A percentile compares a stretch with the other conserved stretches of the same genome.
Evolutionary conservation across 2,888 invertebrate species (phyloP).

Genomic region (Andrena marginata): DNA sequence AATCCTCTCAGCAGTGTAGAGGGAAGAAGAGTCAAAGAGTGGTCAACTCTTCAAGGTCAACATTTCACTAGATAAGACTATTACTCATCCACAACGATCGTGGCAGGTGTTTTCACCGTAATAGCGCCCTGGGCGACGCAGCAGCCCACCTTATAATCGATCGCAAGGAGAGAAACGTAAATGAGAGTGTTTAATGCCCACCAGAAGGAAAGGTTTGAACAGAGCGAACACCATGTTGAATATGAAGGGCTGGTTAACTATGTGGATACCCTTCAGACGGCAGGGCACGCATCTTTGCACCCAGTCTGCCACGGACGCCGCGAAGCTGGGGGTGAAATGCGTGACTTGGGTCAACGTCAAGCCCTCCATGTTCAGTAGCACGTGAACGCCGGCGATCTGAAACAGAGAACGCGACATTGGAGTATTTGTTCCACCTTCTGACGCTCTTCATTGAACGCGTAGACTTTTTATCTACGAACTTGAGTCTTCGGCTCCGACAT

Average conservation of each 20-base stretch:
- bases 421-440: too few species aligned
- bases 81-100: too few species aligned
- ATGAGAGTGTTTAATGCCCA: slow-evolving; percentile 47
- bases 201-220: slow-evolving; percentile 93
- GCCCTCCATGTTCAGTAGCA: slow-evolving; percentile 92
- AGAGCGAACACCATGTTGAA: slow-evolving; percentile 95
- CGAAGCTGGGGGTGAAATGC: slow-evolving; percentile 92
- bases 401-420: background rate
- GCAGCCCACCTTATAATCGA: too few species aligned
- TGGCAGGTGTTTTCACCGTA: too few species aligned
- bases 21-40: too few species aligned
- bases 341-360: slow-evolving; percentile 90
- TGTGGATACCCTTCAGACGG: slow-evolving; percentile 93
- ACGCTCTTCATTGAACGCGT: too few species aligned
- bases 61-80: too few species aligned
- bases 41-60: too few species aligned
- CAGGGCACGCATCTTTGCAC: slow-evolving; percentile 93
- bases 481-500: slow-evolving; percentile 93
- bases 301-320: slow-evolving; percentile 90
- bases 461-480: slow-evolving; percentile 62
- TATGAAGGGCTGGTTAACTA: slow-evolving; percentile 94
- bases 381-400: slow-evolving; percentile 89
- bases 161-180: background rate
- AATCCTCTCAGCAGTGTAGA: too few species aligned
- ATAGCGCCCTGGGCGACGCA: too few species aligned